These are phyloP conservation scores for Cyanistes caeruleus DNA, from an alignment of 2,113 vertebrate species.

Conservation along the genomic window DNA sequence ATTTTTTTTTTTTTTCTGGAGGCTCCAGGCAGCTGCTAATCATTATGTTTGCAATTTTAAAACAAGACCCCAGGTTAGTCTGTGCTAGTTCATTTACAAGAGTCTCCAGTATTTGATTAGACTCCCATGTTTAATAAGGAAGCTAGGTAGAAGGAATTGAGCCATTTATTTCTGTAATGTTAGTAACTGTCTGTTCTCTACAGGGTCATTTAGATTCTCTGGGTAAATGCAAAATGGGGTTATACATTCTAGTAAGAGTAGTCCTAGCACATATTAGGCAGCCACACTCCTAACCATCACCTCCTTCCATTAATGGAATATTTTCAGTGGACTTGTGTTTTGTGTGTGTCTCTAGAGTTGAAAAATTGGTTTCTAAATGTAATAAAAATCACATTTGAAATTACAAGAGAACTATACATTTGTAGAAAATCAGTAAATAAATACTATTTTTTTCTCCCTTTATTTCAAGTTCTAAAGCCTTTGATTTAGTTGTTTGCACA, in stretches of 20 bases:
- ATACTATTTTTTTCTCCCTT: background rate
- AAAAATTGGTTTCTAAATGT: background rate
- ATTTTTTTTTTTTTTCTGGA: slow-evolving; percentile 46
- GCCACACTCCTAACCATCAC: background rate
- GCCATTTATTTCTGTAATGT: background rate
- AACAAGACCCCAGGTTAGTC: slow-evolving; percentile 69
- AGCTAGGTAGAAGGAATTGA: background rate
- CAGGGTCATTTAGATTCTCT: background rate
- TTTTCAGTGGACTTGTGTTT: slow-evolving; percentile 4
- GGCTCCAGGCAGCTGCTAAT: slow-evolving; percentile 61
- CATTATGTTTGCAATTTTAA: slow-evolving; percentile 70
- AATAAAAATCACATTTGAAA: background rate
- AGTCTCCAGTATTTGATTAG: slow-evolving; percentile 75
- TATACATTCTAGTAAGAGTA: background rate
- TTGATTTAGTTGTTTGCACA: background rate
- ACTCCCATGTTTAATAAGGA: slow-evolving; percentile 59
- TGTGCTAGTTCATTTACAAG: slow-evolving; percentile 61
- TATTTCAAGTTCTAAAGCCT: background rate
- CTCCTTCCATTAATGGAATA: background rate
- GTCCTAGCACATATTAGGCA: background rate
- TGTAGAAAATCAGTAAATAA: background rate
- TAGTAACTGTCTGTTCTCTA: background rate
- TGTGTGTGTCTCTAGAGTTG: background rate
- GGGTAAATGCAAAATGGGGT: background rate
- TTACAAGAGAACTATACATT: background rate